Evolutionary conservation across 2,797 vertebrate species (phyloP).

Genomic region (Rhodeus uyekii): DNA sequence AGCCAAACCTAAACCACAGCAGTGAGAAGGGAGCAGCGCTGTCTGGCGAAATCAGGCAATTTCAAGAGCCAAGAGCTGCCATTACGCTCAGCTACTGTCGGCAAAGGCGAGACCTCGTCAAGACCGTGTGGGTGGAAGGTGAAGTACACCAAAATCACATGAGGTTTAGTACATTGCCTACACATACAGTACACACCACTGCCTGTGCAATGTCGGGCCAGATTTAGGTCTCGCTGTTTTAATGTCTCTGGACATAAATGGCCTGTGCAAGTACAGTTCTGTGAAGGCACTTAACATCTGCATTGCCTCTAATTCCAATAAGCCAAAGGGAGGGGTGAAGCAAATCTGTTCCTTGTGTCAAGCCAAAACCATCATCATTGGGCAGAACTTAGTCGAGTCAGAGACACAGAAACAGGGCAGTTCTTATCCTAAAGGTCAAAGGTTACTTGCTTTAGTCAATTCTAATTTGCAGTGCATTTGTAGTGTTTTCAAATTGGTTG

Average conservation of each 20-base stretch:
- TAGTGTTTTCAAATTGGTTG: slow-evolving; percentile 23
- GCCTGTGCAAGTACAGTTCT: slow-evolving; percentile 39
- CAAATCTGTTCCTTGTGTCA: slow-evolving; percentile 34
- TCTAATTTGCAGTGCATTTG: slow-evolving; percentile 44
- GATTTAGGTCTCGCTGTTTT: slow-evolving; percentile 22
- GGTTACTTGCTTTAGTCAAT: slow-evolving; percentile 20
- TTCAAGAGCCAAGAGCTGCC: slow-evolving; percentile 40
- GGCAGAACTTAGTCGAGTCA: slow-evolving; percentile 21
- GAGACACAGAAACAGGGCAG: slow-evolving; percentile 28
- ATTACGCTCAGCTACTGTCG: slow-evolving; percentile 48
- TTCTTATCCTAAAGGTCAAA: slow-evolving; percentile 28
- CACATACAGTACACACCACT: slow-evolving; percentile 24
- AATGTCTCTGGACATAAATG: slow-evolving; percentile 46
- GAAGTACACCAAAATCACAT: slow-evolving; percentile 28
- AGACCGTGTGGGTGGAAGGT: slow-evolving; percentile 27
- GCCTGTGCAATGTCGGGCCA: slow-evolving; percentile 38
- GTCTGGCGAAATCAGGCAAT: slow-evolving; percentile 45
- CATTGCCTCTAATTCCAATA: slow-evolving; percentile 37
- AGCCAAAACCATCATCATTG: slow-evolving; percentile 40
- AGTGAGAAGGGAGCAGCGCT: slow-evolving; percentile 40
- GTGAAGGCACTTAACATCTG: slow-evolving; percentile 49
- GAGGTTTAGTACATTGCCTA: slow-evolving; percentile 33
- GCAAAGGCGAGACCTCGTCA: slow-evolving; percentile 36
- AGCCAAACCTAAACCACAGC: slow-evolving; percentile 46
- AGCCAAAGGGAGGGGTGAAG: slow-evolving; percentile 40